Percentiles rank a stretch among this genome's conserved stretches.
These are phyloP conservation scores for Lycocerus yunnanus DNA, from an alignment of 2,888 invertebrate species.

Conservation along the genomic window DNA sequence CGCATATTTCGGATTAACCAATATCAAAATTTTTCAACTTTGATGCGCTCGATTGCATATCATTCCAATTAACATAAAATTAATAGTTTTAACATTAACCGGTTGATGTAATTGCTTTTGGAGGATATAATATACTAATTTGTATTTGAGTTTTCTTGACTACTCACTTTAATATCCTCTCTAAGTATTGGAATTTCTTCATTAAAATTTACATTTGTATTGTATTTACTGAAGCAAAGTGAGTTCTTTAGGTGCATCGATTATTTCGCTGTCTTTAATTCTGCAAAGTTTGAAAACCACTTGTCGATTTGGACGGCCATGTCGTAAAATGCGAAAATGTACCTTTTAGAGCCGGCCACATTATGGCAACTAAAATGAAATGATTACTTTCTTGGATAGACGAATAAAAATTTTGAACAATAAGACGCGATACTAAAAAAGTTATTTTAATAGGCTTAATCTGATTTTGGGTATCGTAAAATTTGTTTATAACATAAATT, in stretches of 20 bases:
- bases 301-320: background rate
- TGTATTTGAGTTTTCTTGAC: background rate
- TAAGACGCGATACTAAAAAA: slow-evolving; percentile 3
- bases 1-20: no score
- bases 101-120: background rate
- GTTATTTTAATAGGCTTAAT: slow-evolving; percentile 17
- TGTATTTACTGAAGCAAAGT: background rate
- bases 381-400: background rate
- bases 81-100: background rate
- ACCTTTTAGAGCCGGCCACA: background rate
- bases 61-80: background rate
- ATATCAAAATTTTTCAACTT: no score
- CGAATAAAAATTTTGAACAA: slow-evolving; percentile 1
- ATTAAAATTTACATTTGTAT: background rate
- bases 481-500: slow-evolving; percentile 14
- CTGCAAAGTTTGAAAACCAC: background rate
- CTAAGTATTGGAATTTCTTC: background rate
- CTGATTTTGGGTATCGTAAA: slow-evolving; percentile 17
- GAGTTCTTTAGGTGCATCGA: background rate
- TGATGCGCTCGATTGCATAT: background rate
- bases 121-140: background rate
- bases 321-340: background rate
- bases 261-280: background rate
- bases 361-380: background rate
- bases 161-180: background rate